Percentiles rank a stretch among this genome's conserved stretches.
Evolutionary conservation across 2,888 invertebrate genomes (phyloP).

Genomic region (Drosophila mimetica): DNA sequence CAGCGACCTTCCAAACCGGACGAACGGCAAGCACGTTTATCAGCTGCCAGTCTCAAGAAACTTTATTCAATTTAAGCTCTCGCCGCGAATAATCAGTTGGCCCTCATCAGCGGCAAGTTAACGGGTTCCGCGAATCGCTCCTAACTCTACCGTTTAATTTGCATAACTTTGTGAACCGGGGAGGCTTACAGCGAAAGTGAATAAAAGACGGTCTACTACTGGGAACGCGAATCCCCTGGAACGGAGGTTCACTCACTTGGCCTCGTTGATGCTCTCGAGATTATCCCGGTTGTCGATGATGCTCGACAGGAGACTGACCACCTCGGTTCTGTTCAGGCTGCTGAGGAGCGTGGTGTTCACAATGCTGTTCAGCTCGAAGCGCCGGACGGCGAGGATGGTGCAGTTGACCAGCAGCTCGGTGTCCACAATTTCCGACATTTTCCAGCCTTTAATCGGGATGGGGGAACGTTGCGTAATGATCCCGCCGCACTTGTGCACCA

Average conservation of each 20-base stretch:
- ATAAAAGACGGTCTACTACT: background rate
- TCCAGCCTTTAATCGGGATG: constrained; percentile 10
- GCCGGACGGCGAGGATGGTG: constrained; percentile 82
- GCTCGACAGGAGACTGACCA: constrained; percentile 80
- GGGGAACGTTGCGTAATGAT: constrained; percentile 45
- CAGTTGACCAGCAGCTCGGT: constrained; percentile 83
- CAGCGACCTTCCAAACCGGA: constrained; percentile 1
- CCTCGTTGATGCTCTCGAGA: constrained; percentile 78
- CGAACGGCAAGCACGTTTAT: constrained; percentile 10
- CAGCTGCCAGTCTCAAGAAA: constrained; percentile 7
- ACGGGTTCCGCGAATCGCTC: constrained; percentile 11
- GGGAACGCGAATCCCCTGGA: background rate
- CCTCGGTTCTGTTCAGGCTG: constrained; percentile 81
- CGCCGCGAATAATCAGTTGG: constrained; percentile 25
- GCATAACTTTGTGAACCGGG: constrained; percentile 17
- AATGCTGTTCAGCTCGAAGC: constrained; percentile 79
- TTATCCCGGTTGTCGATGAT: constrained; percentile 82
- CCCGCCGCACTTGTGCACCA: constrained; percentile 43
- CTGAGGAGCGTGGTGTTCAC: constrained; percentile 78
- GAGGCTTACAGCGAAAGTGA: background rate
- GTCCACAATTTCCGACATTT: constrained; percentile 83
- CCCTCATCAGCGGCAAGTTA: constrained; percentile 13
- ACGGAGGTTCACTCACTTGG: constrained; percentile 79
- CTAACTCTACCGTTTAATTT: constrained; percentile 17
- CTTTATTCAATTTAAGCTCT: constrained; percentile 22